A percentile compares a stretch with the other conserved stretches of the same genome.
Conservation (phyloP, 1,140 invertebrate genomes). For the Drosophila sp. region DNA sequence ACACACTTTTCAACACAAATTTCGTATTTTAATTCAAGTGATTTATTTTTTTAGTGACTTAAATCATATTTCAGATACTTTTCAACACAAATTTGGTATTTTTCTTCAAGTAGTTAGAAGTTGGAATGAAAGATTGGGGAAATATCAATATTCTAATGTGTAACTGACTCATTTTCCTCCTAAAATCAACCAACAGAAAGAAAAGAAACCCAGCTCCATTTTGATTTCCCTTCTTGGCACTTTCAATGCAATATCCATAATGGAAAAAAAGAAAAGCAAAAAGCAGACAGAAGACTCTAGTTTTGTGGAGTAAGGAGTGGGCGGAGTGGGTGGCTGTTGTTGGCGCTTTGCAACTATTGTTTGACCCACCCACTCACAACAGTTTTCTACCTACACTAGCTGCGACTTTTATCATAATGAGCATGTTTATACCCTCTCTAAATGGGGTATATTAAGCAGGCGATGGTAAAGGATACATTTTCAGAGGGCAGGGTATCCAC, state of each 20-base stretch:
- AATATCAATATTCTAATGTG: neutral
- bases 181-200: neutral
- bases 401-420: slow-evolving; percentile 77
- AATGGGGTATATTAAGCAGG: too few relatives aligned
- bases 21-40: too few relatives aligned
- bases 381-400: too few relatives aligned
- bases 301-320: neutral
- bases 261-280: slow-evolving; percentile 49
- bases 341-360: slow-evolving; percentile 6
- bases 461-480: too few relatives aligned
- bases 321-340: slow-evolving; percentile 16
- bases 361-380: slow-evolving; percentile 10
- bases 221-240: slow-evolving; percentile 67
- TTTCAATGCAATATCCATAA: slow-evolving; percentile 72
- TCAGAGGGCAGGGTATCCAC: too few relatives aligned
- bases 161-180: neutral
- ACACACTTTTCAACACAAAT: too few relatives aligned
- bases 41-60: too few relatives aligned
- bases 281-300: neutral
- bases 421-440: slow-evolving; percentile 52
- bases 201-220: slow-evolving; percentile 41
- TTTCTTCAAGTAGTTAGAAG: too few relatives aligned
- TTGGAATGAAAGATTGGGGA: too few relatives aligned
- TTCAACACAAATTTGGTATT: too few relatives aligned
- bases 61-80: too few relatives aligned